Base-by-base conservation (phyloP, 92 coral and sea anemone genomes). In the Metridium senile region DNA sequence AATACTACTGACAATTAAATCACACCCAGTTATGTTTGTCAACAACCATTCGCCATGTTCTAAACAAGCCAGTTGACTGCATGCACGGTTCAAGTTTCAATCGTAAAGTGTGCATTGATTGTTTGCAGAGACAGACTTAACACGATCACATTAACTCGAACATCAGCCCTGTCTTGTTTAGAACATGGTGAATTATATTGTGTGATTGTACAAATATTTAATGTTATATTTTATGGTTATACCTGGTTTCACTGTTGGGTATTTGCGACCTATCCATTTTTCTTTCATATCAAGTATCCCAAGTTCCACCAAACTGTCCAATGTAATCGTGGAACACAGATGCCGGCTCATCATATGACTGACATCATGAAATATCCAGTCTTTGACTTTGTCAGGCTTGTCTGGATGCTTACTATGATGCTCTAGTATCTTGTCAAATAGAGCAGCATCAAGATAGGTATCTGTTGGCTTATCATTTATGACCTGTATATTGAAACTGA, bases 221-320 rank as follows among this genome's bases (percentile, higher is more conserved):
- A n/a, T n/a, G n/a, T n/a, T n/a, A n/a, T n/a, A n/a, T n/a, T n/a
- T n/a, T n/a, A n/a, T n/a, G n/a, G n/a, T n/a, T n/a, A n/a, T 65
- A 89, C 93, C 93, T 76, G 83, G 86, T 28, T 85, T 81, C 18
- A 76, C 29, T 17, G 93, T 89, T 20, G 93, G 93, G 32, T 85
- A 89, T 47, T 81, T 85, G 31, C 76, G 74, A 20, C 90, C 83
- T 39, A 89, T 45, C 20, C 74, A 69, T 23, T 80, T 84, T 66
- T 81, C 68, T 51, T 89, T 81, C 74, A 69, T 79, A 46, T 85
- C 89, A 27, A 89, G 93, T 56, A 89, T 68, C 27, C 93, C 93
- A 21, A 85, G 74, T 31, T 85, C 89, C 11, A 84, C 93, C 70
- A 89, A 77, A 74, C 89, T 89, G 62, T 76, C 82, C 33, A 89